phyloP scores from a whole-genome alignment of 2,113 vertebrate genomes.

The Labeo catla region DNA sequence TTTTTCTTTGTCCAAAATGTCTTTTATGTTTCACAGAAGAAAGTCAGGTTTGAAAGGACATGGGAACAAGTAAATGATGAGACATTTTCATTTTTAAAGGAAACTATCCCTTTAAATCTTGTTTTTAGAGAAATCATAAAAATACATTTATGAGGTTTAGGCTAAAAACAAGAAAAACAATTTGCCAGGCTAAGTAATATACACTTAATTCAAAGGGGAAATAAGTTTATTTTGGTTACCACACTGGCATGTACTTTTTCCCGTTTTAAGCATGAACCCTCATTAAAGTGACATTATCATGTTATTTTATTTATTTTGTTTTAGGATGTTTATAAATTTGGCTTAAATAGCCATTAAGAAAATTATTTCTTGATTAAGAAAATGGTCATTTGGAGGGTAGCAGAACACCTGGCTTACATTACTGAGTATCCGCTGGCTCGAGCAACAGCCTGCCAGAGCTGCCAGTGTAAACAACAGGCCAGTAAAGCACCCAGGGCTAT shows the following conservation, averaged over 20 bases:
- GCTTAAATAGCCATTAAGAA: background rate
- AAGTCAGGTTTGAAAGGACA: background rate
- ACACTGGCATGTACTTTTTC: background rate
- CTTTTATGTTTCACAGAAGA: background rate
- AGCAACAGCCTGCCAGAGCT: constrained; percentile 5
- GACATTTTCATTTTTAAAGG: background rate
- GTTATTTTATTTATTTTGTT: background rate
- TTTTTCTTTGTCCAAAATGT: too few relatives aligned
- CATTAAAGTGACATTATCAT: background rate
- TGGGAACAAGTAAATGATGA: background rate
- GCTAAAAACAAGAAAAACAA: background rate
- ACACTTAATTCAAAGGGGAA: background rate
- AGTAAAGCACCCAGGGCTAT: constrained; percentile 39
- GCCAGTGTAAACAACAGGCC: constrained; percentile 34
- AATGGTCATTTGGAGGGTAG: background rate
- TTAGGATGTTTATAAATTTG: background rate
- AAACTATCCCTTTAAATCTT: background rate
- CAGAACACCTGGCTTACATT: constrained; percentile 28
- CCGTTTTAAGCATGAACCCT: background rate
- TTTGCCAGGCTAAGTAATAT: background rate
- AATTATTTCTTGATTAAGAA: constrained; percentile 1
- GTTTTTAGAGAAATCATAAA: background rate
- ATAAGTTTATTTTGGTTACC: background rate
- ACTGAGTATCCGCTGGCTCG: background rate
- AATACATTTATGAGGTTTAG: background rate